Percentiles rank a stretch among this genome's conserved stretches.
phyloP scores from a whole-genome alignment of 1,140 invertebrate genomes.

The Diabrotica virgifera region DNA sequence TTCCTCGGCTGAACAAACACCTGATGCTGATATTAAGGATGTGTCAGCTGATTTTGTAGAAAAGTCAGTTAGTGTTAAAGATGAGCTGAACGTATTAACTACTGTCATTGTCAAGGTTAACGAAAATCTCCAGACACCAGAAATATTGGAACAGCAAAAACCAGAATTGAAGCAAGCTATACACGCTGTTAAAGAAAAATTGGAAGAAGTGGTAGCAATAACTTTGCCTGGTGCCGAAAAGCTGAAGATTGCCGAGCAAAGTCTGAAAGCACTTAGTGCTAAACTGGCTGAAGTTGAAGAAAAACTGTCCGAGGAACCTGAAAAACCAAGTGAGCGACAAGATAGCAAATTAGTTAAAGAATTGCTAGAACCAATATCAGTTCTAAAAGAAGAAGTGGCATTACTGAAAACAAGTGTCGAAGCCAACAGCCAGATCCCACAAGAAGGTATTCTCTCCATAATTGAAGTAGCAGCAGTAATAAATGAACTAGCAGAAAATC shows the following conservation, averaged over 20 bases:
- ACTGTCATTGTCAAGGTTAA: conserved; percentile 22
- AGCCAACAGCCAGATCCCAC: background rate
- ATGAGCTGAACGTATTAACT: conserved; percentile 7
- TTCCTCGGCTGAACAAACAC: background rate
- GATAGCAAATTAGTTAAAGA: background rate
- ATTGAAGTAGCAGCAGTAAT: background rate
- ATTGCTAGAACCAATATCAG: background rate
- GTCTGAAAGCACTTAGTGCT: background rate
- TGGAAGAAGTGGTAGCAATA: background rate
- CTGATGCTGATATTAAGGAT: background rate
- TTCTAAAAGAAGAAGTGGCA: background rate
- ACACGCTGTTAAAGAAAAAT: background rate
- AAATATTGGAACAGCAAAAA: conserved; percentile 18
- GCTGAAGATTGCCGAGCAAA: background rate
- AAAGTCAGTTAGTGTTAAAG: background rate
- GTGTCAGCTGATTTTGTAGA: background rate
- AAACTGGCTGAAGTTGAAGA: background rate
- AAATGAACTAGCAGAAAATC: background rate
- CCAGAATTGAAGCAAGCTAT: conserved; percentile 19
- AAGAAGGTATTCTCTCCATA: background rate
- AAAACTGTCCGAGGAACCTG: background rate
- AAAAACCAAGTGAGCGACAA: background rate
- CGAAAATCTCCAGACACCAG: conserved; percentile 16
- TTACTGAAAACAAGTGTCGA: background rate
- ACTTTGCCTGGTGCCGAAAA: background rate